Conservation (phyloP, 2,797 vertebrate species). For the Semaprochilodus insignis region DNA sequence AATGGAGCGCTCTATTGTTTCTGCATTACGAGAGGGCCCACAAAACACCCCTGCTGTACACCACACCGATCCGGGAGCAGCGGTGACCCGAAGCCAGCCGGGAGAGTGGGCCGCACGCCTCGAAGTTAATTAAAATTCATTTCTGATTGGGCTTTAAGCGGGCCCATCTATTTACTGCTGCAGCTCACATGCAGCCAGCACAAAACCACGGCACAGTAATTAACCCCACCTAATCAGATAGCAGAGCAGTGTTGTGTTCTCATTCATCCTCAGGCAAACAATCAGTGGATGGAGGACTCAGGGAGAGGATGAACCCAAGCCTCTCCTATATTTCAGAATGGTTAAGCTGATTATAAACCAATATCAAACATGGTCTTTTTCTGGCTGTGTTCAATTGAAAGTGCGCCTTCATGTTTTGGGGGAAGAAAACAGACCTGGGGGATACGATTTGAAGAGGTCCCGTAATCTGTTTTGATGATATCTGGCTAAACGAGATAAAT, state of each 20-base stretch:
- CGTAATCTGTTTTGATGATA: constrained; percentile 80
- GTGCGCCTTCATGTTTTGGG: constrained; percentile 77
- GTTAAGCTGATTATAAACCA: constrained; percentile 85
- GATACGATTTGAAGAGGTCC: constrained; percentile 75
- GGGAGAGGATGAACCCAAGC: constrained; percentile 76
- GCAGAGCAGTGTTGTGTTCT: constrained; percentile 78
- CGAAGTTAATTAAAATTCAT: constrained; percentile 84
- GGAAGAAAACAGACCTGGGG: constrained; percentile 72
- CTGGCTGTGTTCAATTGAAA: constrained; percentile 79
- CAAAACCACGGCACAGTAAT: constrained; percentile 86
- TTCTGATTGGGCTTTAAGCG: constrained; percentile 82
- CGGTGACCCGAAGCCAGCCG: constrained; percentile 72
- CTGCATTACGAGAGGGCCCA: constrained; percentile 46
- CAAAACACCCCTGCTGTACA: constrained; percentile 64
- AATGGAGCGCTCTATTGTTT: constrained; percentile 38
- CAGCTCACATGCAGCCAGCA: constrained; percentile 80
- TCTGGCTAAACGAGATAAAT: constrained; percentile 81
- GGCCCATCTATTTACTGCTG: constrained; percentile 82
- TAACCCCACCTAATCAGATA: constrained; percentile 87
- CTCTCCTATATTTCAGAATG: constrained; percentile 84
- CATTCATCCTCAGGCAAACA: constrained; percentile 80
- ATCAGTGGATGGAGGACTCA: constrained; percentile 78
- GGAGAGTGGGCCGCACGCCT: constrained; percentile 73
- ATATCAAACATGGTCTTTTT: constrained; percentile 83
- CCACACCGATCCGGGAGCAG: constrained; percentile 70